Conservation (phyloP, 2,888 invertebrate genomes). For the Keiferia lycopersicella region DNA sequence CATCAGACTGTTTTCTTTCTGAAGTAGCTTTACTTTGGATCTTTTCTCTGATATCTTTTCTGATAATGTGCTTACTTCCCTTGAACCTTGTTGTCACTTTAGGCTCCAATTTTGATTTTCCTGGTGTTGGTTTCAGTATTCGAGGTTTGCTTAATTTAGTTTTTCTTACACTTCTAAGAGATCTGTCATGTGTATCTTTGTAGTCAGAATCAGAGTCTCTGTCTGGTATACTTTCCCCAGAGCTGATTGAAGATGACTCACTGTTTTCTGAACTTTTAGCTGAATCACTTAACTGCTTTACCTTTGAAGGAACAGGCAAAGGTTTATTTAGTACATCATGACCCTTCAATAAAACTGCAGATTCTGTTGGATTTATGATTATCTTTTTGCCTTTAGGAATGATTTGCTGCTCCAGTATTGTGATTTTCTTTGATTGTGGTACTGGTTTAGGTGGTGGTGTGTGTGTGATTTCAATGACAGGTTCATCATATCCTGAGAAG, state of each 20-base stretch:
- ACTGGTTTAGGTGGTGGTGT: conserved; percentile 71
- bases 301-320: conserved; percentile 55
- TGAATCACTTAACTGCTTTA: conserved; percentile 51
- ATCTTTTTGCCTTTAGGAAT: conserved; percentile 78
- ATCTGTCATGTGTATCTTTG: conserved; percentile 70
- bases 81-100: conserved; percentile 61
- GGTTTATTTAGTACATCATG: conserved; percentile 68
- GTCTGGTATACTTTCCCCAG: conserved; percentile 81
- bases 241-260: conserved; percentile 74
- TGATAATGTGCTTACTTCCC: conserved; percentile 53
- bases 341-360: conserved; percentile 64
- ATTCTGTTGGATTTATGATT: conserved; percentile 59
- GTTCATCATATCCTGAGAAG: conserved; percentile 63
- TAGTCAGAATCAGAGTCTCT: conserved; percentile 84
- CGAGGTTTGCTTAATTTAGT: conserved; percentile 63
- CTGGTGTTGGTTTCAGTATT: conserved; percentile 57
- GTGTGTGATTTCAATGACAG: conserved; percentile 70
- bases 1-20: conserved; percentile 53
- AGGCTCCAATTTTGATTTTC: conserved; percentile 57
- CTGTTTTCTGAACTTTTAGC: conserved; percentile 64
- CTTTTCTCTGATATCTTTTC: conserved; percentile 66
- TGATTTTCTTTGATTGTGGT: conserved; percentile 72
- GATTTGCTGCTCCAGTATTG: conserved; percentile 73
- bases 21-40: conserved; percentile 52
- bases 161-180: conserved; percentile 54